Conservation (phyloP, 1,140 invertebrate species). For the Spodoptera litura region DNA sequence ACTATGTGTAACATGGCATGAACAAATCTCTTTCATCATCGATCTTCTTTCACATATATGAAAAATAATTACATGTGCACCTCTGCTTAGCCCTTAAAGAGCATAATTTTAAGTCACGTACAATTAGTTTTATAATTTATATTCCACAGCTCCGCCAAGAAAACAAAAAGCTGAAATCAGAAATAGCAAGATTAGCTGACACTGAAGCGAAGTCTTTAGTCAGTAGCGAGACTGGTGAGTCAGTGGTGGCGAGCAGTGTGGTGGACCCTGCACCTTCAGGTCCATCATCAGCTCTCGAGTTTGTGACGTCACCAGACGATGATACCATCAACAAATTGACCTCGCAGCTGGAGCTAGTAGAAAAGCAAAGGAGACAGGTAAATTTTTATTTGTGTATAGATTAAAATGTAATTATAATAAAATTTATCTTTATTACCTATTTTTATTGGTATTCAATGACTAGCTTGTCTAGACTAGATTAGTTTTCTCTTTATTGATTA, state of each 20-base stretch:
- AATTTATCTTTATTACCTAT: no score
- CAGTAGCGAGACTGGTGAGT: slow-evolving; percentile 54
- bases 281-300: slow-evolving; percentile 71
- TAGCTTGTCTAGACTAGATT: no score
- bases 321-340: slow-evolving; percentile 80
- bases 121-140: not conserved
- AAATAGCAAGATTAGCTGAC: slow-evolving; percentile 59
- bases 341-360: slow-evolving; percentile 75
- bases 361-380: slow-evolving; percentile 80
- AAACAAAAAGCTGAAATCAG: slow-evolving; percentile 73
- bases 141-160: slow-evolving; percentile 72
- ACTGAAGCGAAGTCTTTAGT: slow-evolving; percentile 29
- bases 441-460: no score
- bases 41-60: no score
- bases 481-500: no score
- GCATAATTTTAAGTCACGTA: no score
- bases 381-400: not conserved
- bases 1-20: no score
- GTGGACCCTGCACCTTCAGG: slow-evolving; percentile 48
- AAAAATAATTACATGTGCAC: not conserved
- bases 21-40: no score
- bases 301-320: slow-evolving; percentile 78
- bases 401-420: no score
- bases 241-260: slow-evolving; percentile 36
- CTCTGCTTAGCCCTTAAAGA: no score